Base-by-base conservation (phyloP, 2,113 vertebrate genomes). In the Petaurus breviceps region DNA sequence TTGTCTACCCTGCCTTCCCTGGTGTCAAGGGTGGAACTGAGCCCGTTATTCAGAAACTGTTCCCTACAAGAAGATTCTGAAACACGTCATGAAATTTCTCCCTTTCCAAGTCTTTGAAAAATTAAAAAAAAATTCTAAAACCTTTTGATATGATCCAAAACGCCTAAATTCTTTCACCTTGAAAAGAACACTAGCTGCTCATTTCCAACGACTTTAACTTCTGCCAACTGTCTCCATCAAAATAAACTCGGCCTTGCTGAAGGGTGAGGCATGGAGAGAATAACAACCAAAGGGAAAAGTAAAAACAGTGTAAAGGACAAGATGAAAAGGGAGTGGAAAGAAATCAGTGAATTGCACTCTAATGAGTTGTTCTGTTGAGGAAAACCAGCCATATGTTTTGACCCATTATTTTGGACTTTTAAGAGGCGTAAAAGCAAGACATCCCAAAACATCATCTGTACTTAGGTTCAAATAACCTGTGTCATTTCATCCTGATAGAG, bases 401-500 rank as follows among this genome's bases (percentile, higher is more conserved):
- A 90, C 50, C 28, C 0, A 9, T 57, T 95, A 25, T 91, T 95
- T 96, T 89, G 90, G 89, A 91, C 46, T 97, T 95, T 94, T 24
- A 90, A 90, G 93, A 96, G 28, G 37, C 90, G 47, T 55, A 57
- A 95, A 89, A 90, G 95, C 52, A 55, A 50, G 10, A 9, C 51
- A 54, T 93, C 92, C 89, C 89, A 53, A 0, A 0, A 91, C 93
- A 90, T 84, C 68, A 84, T 11, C 92, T 89, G 52, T 43, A 19
- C 4, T 95, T 95, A 37, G 68, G 57, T 50, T 95, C 95, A 91
- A 50, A 51, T 54, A 91, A 51, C 46, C 19, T 89, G 57, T 46
- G 9, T 16, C 90, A 53, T 97, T 97, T 57, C 84, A 53, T 95
- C 57, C 90, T 92, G 51, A 97, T 51, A 95, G 93, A 96, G 77